Conservation (phyloP, 2,797 vertebrate species). For the Chloroceryle amazona region DNA sequence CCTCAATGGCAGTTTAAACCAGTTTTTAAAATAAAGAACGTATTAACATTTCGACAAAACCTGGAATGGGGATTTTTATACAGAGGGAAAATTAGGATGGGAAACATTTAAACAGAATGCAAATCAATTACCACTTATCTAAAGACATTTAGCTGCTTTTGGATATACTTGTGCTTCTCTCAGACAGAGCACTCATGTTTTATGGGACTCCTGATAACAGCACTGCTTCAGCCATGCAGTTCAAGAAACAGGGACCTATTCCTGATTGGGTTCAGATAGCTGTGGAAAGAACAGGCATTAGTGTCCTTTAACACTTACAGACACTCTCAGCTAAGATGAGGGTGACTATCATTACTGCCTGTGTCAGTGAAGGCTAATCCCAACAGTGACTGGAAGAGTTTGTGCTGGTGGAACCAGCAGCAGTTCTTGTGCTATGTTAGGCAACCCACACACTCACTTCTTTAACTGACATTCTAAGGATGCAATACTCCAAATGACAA, state of each 20-base stretch:
- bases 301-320: background rate
- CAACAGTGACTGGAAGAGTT: background rate
- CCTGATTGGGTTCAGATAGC: background rate
- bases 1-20: constrained; percentile 43
- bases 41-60: constrained; percentile 49
- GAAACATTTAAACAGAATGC: constrained; percentile 47
- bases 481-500: background rate
- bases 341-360: background rate
- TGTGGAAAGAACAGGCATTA: background rate
- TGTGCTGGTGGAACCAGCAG: background rate
- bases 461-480: background rate
- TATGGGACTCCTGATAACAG: background rate
- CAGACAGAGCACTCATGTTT: background rate
- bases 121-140: constrained; percentile 50
- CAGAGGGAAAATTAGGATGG: constrained; percentile 24
- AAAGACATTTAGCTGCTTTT: background rate
- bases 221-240: background rate
- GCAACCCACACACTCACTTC: background rate
- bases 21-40: constrained; percentile 41
- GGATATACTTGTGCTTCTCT: background rate
- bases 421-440: background rate
- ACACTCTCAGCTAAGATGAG: background rate
- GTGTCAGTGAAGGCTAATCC: background rate
- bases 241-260: background rate
- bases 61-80: constrained; percentile 30